Evolutionary conservation across 2,888 invertebrate genomes (phyloP), one percentile per base, ranked within the genome.

Genomic region (Lapara coniferarum): DNA sequence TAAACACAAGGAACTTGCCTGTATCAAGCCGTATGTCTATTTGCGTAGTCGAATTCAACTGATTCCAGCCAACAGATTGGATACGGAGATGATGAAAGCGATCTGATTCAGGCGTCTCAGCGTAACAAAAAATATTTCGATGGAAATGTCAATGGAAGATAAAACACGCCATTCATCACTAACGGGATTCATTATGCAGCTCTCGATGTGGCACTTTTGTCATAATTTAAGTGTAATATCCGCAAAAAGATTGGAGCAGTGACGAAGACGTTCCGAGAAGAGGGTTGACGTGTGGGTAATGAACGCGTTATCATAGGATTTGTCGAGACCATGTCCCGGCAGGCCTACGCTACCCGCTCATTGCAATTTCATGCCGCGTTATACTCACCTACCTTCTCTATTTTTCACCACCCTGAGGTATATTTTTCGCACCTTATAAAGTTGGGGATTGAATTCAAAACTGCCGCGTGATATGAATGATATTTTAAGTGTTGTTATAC

Each of bases 191-290:
- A 87, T 89, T 87, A 87, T 89, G 88, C 85, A 87, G 81, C 81
- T 80, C 82, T 77, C 83, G 83, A 86, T 87, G 81, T 85, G 79
- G 78, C 84, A 81, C 87, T 88, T 89, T 87, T 89, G 87, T 89
- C 89, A 91, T 91, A 91, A 91, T 89, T 91, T 89, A 85, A 87
- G 87, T 81, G 88, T 91, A 92, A 93, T 92, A 91, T 93, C 91
- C 91, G 91, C 85, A 85, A 88, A 90, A 89, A 92, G 91, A 92
- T 92, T 90, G 90, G 88, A 87, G 88, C 77, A 81, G 83, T 87
- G 89, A 88, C 88, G 87, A 85, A 88, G 88, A 90, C 86, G 85
- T 75, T 77, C 70, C 79, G 77, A 85, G 92, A 93, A 85, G 91
- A 91, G 92, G 92, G 92, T 92, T 89, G 92, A 92, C 92, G 84